Conservation (phyloP, 2,797 vertebrate species). For the Uromys caudimaculatus region DNA sequence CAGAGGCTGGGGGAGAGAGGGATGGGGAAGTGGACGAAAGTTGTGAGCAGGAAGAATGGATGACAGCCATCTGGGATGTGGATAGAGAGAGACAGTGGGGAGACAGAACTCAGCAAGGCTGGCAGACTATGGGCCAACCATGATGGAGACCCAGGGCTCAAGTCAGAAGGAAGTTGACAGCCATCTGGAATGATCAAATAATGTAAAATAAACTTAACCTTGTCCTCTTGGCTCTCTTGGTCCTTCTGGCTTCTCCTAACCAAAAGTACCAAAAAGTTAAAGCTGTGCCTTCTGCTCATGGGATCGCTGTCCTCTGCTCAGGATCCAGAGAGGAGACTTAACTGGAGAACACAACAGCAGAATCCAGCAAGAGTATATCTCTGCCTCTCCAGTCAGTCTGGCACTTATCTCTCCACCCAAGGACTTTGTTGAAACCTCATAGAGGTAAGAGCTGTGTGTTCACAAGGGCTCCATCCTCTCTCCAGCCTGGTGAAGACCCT, state of each 20-base stretch:
- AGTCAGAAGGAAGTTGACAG: background rate
- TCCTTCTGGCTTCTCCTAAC: rapidly evolving
- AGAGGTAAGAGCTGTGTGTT: background rate
- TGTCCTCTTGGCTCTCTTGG: background rate
- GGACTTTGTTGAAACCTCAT: rapidly evolving
- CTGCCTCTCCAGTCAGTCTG: rapidly evolving
- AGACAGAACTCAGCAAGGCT: rapidly evolving
- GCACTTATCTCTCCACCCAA: too few species aligned
- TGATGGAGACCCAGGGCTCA: rapidly evolving
- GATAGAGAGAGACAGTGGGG: rapidly evolving
- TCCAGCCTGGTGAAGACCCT: rapidly evolving
- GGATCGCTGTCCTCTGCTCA: background rate
- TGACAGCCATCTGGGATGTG: background rate
- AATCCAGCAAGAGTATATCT: rapidly evolving
- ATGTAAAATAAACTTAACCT: background rate
- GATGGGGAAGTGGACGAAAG: too few species aligned
- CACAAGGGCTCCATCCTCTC: background rate
- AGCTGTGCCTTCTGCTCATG: background rate
- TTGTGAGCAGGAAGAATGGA: rapidly evolving
- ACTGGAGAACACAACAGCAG: rapidly evolving
- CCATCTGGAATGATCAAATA: rapidly evolving
- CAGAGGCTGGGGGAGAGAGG: rapidly evolving
- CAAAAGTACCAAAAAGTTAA: background rate
- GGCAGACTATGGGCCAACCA: too few species aligned
- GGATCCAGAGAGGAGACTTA: rapidly evolving